These are phyloP conservation scores for Elachura formosa DNA, from an alignment of 2,113 vertebrate species.

Conservation along the genomic window DNA sequence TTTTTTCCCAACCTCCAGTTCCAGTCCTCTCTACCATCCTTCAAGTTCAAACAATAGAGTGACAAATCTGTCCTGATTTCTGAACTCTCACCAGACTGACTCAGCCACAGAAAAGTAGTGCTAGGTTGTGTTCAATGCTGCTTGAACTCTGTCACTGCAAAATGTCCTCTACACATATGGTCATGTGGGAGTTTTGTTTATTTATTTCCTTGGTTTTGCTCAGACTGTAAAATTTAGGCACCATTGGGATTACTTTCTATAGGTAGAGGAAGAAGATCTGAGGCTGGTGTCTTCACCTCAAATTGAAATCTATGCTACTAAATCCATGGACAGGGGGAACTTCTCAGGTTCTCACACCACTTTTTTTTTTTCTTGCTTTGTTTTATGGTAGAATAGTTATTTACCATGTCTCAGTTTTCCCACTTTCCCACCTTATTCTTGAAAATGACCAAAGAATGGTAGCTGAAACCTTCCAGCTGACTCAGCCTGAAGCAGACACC, in stretches of 20 bases:
- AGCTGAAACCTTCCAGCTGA: neutral
- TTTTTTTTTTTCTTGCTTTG: neutral
- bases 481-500: neutral
- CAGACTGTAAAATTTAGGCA: neutral
- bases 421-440: neutral
- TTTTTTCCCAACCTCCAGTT: neutral
- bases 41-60: neutral
- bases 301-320: neutral
- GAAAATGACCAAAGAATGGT: neutral
- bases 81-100: neutral
- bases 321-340: neutral
- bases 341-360: neutral
- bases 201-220: neutral
- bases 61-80: neutral
- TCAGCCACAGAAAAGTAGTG: neutral
- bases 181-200: neutral
- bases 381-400: neutral
- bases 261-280: neutral
- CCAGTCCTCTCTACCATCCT: neutral
- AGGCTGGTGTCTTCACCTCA: neutral
- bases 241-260: neutral
- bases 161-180: neutral
- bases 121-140: neutral
- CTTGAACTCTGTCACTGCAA: neutral
- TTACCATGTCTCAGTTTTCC: neutral